Percentiles rank a stretch among this genome's conserved stretches.
Conservation (phyloP, 1,140 invertebrate genomes). For the Musca domestica region DNA sequence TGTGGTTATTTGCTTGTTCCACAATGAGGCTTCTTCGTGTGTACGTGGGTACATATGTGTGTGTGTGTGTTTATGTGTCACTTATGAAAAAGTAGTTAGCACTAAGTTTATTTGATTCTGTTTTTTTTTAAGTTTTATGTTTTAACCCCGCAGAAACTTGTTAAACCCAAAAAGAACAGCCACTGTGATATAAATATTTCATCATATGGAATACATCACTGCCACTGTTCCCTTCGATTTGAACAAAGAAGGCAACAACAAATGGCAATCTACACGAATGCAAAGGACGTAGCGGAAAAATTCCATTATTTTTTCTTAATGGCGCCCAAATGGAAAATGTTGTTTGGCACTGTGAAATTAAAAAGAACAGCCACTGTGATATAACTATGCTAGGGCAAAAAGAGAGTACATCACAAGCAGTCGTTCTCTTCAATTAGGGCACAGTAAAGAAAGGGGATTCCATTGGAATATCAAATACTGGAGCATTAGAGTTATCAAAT, state of each 20-base stretch:
- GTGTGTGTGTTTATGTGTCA: neutral
- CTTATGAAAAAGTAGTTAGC: too few relatives aligned
- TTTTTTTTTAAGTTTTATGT: slow-evolving; percentile 2
- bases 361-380: slow-evolving; percentile 54
- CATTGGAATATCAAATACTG: neutral
- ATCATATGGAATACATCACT: slow-evolving; percentile 41
- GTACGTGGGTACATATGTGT: too few relatives aligned
- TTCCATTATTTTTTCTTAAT: too few relatives aligned
- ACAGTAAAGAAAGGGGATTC: slow-evolving; percentile 3
- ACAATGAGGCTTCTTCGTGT: too few relatives aligned
- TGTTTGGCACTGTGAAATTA: slow-evolving; percentile 33
- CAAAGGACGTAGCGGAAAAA: too few relatives aligned
- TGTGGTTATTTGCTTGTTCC: too few relatives aligned
- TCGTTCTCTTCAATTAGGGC: slow-evolving; percentile 4
- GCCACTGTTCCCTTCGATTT: slow-evolving; percentile 44
- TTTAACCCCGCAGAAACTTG: neutral
- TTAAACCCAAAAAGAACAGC: slow-evolving; percentile 44
- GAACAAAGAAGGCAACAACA: slow-evolving; percentile 21
- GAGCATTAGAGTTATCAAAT: too few relatives aligned
- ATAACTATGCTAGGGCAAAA: slow-evolving; percentile 25
- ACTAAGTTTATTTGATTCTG: neutral
- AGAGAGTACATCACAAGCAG: slow-evolving; percentile 22
- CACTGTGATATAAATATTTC: slow-evolving; percentile 49
- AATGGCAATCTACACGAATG: slow-evolving; percentile 26
- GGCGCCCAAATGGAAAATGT: neutral